Evolutionary conservation across 2,888 invertebrate genomes (phyloP).

Genomic region (Chrysomela aeneicollis): DNA sequence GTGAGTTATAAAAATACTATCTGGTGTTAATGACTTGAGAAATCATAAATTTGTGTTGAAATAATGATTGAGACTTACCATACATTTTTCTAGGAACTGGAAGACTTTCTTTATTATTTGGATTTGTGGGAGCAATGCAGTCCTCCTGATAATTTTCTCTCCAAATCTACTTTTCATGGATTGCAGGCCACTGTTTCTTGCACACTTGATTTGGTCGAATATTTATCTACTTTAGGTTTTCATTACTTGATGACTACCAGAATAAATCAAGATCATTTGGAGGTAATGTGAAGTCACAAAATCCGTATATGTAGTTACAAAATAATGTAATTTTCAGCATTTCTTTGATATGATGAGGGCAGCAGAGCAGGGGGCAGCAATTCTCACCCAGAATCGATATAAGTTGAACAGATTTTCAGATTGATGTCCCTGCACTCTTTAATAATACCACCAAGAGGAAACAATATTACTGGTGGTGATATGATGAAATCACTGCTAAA

Average conservation of each 20-base stretch:
- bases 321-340: too few species aligned
- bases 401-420: neutral
- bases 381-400: too few species aligned
- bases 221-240: neutral
- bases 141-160: neutral
- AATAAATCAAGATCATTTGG: slow-evolving; percentile 4
- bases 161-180: slow-evolving; percentile 1
- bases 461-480: neutral
- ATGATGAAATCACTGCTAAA: slow-evolving; percentile 1
- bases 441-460: neutral
- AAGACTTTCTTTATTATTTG: neutral
- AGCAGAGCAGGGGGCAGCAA: too few species aligned
- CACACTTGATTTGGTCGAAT: neutral
- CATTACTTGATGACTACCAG: neutral
- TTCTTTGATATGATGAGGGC: too few species aligned
- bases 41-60: too few species aligned
- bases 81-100: neutral
- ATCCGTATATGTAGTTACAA: too few species aligned
- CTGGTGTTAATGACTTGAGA: too few species aligned
- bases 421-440: neutral
- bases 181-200: neutral
- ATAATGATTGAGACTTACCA: neutral
- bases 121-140: slow-evolving; percentile 7
- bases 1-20: too few species aligned
- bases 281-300: too few species aligned